Conservation (phyloP, 2,113 vertebrate species). For the Corvus cornix region DNA sequence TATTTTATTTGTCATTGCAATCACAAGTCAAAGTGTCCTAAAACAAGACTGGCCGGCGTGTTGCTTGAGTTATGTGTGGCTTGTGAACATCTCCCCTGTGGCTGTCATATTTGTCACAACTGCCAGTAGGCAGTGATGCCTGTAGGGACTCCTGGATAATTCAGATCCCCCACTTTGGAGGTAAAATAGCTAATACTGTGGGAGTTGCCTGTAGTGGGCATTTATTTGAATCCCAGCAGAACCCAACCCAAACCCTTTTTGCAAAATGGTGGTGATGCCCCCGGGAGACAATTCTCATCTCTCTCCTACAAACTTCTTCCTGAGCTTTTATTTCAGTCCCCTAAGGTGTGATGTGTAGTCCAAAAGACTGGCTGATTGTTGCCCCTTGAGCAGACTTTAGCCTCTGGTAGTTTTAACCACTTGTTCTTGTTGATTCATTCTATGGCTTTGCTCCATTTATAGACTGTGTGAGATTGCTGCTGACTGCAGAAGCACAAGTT, state of each 20-base stretch:
- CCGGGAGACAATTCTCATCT: not conserved
- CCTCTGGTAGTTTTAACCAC: not conserved
- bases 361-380: not conserved
- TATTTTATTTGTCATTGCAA: not conserved
- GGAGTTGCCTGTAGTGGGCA: not conserved
- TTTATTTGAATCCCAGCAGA: not conserved
- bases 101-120: not conserved
- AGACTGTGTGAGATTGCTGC: conserved; percentile 96
- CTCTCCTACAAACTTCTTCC: not conserved
- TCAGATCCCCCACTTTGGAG: not conserved
- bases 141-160: not conserved
- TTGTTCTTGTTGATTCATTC: not conserved
- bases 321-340: not conserved
- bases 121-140: not conserved
- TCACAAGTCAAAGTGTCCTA: not conserved
- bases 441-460: conserved; percentile 12
- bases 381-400: not conserved
- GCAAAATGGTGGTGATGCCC: not conserved
- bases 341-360: not conserved
- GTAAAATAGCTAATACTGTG: not conserved
- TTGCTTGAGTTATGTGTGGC: not conserved
- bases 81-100: not conserved
- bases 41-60: not conserved
- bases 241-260: not conserved
- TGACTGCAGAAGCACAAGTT: conserved; percentile 86